Percentiles rank a stretch among this genome's conserved stretches.
Evolutionary conservation across 2,888 invertebrate genomes (phyloP).

Genomic region (Agrotis segetum): DNA sequence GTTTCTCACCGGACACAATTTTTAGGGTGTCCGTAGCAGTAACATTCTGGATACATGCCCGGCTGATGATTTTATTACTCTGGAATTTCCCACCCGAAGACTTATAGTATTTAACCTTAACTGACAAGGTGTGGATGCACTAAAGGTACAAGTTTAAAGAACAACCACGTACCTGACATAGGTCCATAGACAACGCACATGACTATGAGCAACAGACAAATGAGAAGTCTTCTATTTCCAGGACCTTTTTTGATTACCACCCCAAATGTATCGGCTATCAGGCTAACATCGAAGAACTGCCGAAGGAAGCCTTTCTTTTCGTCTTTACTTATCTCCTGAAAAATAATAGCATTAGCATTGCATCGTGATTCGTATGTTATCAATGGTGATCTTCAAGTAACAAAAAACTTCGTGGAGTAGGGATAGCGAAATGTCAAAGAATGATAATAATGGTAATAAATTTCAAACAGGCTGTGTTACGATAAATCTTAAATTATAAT

Average conservation of each 20-base stretch:
- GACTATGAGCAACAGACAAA: constrained; percentile 94
- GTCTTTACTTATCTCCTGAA: constrained; percentile 41
- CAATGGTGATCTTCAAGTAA: too few relatives aligned
- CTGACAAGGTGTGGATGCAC: too few relatives aligned
- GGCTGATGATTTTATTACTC: neutral
- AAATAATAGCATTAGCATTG: neutral
- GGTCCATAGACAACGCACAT: constrained; percentile 96
- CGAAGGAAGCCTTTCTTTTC: constrained; percentile 79
- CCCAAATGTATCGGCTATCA: constrained; percentile 94
- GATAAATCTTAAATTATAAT: neutral
- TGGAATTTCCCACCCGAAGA: too few relatives aligned
- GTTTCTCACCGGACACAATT: too few relatives aligned
- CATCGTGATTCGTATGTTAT: neutral
- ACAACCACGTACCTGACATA: constrained; percentile 92
- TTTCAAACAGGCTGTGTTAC: too few relatives aligned
- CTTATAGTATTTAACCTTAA: too few relatives aligned
- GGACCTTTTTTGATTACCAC: constrained; percentile 94
- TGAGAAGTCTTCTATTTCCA: constrained; percentile 93
- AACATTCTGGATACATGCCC: neutral
- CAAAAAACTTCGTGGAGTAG: too few relatives aligned
- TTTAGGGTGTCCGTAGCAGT: too few relatives aligned
- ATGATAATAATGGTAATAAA: too few relatives aligned
- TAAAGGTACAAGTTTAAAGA: neutral
- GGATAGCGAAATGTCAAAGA: too few relatives aligned
- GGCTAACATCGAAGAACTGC: constrained; percentile 95